Percentiles rank a stretch among this genome's conserved stretches.
phyloP scores from a whole-genome alignment of 2,888 invertebrate genomes.

The Mesorhabditis sp. region DNA sequence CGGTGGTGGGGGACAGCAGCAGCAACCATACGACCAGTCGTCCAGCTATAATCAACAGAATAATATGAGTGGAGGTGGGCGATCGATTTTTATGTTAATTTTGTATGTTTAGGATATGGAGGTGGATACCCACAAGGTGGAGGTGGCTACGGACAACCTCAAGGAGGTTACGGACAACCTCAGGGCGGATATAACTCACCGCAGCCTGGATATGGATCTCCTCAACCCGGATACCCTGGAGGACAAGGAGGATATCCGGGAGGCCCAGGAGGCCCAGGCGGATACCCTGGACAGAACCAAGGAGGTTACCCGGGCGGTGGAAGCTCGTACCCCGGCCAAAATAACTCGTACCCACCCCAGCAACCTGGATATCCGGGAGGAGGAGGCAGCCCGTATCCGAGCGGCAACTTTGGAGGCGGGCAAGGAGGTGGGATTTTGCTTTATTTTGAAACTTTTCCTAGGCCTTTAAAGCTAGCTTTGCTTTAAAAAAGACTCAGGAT shows the following conservation, averaged over 20 bases:
- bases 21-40: not conserved
- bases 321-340: not conserved
- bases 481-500: too few relatives aligned
- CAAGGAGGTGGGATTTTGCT: too few relatives aligned
- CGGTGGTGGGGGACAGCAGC: not conserved
- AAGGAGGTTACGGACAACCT: not conserved
- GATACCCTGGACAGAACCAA: not conserved
- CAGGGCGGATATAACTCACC: not conserved
- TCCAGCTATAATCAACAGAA: constrained; percentile 1
- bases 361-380: constrained; percentile 3
- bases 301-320: not conserved
- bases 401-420: not conserved
- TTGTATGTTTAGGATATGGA: not conserved
- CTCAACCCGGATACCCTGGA: not conserved
- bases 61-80: constrained; percentile 6
- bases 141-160: not conserved
- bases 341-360: not conserved
- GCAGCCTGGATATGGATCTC: not conserved
- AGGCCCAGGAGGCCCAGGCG: constrained; percentile 5
- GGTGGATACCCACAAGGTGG: constrained; percentile 3
- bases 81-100: not conserved
- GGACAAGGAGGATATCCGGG: constrained; percentile 8
- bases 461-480: too few relatives aligned
- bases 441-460: too few relatives aligned
- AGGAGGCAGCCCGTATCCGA: not conserved